These are phyloP conservation scores for Leucosticte australis DNA, from an alignment of 2,113 vertebrate genomes.

Conservation along the genomic window DNA sequence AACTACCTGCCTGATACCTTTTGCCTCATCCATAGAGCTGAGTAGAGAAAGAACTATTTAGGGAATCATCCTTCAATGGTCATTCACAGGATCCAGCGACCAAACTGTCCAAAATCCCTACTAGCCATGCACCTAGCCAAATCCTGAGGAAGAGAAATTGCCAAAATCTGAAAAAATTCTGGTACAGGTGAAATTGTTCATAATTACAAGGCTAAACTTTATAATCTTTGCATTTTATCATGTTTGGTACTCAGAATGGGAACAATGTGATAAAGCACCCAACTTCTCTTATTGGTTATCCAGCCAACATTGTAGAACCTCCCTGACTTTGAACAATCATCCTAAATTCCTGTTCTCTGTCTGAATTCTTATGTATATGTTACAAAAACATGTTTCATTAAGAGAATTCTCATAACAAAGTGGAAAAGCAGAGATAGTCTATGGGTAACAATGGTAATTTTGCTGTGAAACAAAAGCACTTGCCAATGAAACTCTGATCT, in stretches of 20 bases:
- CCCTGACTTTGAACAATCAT: neutral
- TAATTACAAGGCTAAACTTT: neutral
- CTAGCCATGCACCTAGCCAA: neutral
- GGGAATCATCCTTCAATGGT: neutral
- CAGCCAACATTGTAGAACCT: neutral
- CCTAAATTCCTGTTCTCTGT: neutral
- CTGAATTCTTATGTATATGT: neutral
- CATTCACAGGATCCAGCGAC: neutral
- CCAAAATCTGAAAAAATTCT: neutral
- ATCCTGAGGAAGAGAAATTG: neutral
- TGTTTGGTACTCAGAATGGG: neutral
- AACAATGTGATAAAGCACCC: neutral
- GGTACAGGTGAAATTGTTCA: neutral
- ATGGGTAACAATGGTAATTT: accelerated
- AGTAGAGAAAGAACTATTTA: neutral
- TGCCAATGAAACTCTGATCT: neutral
- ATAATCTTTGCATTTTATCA: neutral
- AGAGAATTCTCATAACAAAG: neutral
- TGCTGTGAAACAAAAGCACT: neutral
- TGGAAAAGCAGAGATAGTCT: neutral
- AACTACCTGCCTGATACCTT: neutral
- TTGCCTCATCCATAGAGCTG: neutral
- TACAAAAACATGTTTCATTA: neutral
- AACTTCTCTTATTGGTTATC: neutral
- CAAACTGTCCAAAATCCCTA: neutral